Evolutionary conservation across 2,888 invertebrate genomes (phyloP), one percentile per base, ranked within the genome.

Genomic region (Germaria angustata): DNA sequence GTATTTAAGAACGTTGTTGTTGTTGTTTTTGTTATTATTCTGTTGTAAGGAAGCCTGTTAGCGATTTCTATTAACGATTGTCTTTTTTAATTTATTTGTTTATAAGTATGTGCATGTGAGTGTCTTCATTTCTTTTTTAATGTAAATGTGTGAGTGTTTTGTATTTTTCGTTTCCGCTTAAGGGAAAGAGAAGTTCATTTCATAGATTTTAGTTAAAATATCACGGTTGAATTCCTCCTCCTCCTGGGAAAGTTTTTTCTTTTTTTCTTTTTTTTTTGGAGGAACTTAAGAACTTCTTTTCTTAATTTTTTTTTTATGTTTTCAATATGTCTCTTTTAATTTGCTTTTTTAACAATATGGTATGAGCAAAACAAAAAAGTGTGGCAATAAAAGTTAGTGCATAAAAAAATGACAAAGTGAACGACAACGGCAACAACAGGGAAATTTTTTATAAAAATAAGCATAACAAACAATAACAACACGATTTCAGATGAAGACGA

Each of bases 151-250:
- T 51, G 9, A 32, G 28, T n/a, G 34, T 66, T 57, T 61, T 15
- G 6, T 68, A 8, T 65, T 71, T 28, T 61, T 39, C 28, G 28
- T 76, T 55, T 68, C 57, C 57, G 36, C 49, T 61, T 9, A 8
- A 68, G 55, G 68, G 68, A 61, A 63, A 68, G 57, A 73, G 68
- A 72, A 24, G 59, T 41, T 4, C 36, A 63, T 53, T 76, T 80
- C 57, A 72, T 57, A 53, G 72, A 51, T 77, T 83, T 80, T 76
- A 76, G 51, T 77, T 80, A 68, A 80, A 80, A 77, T 72, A 80
- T 73, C 69, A 80, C 63, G 68, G 76, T 66, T 75, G 79, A 82
- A 76, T 84, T 73, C 71, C 73, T 78, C 75, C 73, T 73, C 71
- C 73, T 78, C 75, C 73, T 69, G 76, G 71, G 72, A 80, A 77